Percentiles rank a stretch among this genome's conserved stretches.
phyloP scores from a whole-genome alignment of 1,140 invertebrate genomes.

The Anadara kagoshimensis region DNA sequence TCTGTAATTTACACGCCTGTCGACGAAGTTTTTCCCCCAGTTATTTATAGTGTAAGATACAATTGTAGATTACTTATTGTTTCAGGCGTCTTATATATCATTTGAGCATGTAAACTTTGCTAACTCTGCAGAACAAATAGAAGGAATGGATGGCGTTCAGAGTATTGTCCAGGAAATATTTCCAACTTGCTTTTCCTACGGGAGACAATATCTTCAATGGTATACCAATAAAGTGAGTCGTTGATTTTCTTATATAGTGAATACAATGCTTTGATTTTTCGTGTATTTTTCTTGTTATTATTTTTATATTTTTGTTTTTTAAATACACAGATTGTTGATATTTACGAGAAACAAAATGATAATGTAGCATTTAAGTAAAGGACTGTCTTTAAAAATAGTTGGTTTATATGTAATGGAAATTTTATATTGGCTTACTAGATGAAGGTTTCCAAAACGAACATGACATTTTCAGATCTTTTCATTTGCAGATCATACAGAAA shows the following conservation, averaged over 20 bases:
- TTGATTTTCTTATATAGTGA: neutral
- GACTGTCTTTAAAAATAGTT: neutral
- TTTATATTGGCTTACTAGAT: too few relatives aligned
- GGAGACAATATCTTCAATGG: constrained; percentile 45
- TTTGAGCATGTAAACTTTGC: too few relatives aligned
- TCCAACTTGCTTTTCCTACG: constrained; percentile 46
- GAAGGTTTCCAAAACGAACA: too few relatives aligned
- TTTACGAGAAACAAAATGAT: neutral
- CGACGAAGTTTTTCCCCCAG: too few relatives aligned
- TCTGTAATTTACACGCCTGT: too few relatives aligned
- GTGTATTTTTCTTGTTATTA: too few relatives aligned
- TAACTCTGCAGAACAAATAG: too few relatives aligned
- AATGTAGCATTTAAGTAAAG: neutral
- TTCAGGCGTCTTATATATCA: too few relatives aligned
- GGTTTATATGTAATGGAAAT: too few relatives aligned
- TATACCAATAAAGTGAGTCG: constrained; percentile 53
- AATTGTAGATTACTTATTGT: too few relatives aligned
- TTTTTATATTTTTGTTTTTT: neutral
- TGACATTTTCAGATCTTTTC: neutral
- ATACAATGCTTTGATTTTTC: too few relatives aligned
- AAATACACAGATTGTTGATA: neutral
- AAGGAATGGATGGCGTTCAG: constrained; percentile 37
- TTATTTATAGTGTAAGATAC: too few relatives aligned
- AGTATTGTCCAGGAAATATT: constrained; percentile 17
- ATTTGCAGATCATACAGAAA: constrained; percentile 73